Evolutionary conservation across 2,113 vertebrate species (phyloP).

Genomic region (Festucalex cinctus): DNA sequence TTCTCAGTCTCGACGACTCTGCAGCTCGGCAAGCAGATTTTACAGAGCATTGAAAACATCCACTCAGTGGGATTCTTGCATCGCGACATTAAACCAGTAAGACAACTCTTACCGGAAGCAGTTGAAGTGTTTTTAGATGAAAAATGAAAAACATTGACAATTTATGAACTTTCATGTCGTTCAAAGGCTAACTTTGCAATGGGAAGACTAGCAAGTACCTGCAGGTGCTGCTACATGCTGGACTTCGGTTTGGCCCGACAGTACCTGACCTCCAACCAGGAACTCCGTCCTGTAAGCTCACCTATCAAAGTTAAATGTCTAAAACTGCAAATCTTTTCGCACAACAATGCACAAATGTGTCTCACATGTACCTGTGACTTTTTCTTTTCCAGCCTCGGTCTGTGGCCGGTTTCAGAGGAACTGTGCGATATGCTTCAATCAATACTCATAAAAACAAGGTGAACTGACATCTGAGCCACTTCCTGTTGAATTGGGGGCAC

Average conservation of each 20-base stretch:
- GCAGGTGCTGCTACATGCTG: slow-evolving; percentile 97
- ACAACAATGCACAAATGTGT: background rate
- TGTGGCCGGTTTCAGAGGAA: slow-evolving; percentile 94
- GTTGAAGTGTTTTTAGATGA: background rate
- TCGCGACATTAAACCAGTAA: slow-evolving; percentile 96
- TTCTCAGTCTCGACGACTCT: slow-evolving; percentile 91
- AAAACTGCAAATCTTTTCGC: background rate
- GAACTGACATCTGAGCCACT: slow-evolving; percentile 32
- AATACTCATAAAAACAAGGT: slow-evolving; percentile 97
- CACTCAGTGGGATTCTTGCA: slow-evolving; percentile 97
- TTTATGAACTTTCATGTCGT: background rate
- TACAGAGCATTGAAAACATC: slow-evolving; percentile 96
- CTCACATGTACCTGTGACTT: background rate
- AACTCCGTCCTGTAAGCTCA: slow-evolving; percentile 89
- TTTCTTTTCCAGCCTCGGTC: slow-evolving; percentile 80
- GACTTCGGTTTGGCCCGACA: slow-evolving; percentile 98
- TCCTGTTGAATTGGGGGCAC: background rate
- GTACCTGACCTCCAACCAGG: slow-evolving; percentile 94
- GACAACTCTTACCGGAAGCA: slow-evolving; percentile 12
- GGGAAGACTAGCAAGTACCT: slow-evolving; percentile 92
- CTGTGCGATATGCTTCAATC: slow-evolving; percentile 93
- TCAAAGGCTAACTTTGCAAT: slow-evolving; percentile 96
- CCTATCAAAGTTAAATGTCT: background rate
- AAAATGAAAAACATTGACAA: background rate
- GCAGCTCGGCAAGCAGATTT: slow-evolving; percentile 89